A percentile compares a stretch with the other conserved stretches of the same genome.
Evolutionary conservation across 2,797 vertebrate genomes (phyloP).

Genomic region (Phalanger gymnotis): DNA sequence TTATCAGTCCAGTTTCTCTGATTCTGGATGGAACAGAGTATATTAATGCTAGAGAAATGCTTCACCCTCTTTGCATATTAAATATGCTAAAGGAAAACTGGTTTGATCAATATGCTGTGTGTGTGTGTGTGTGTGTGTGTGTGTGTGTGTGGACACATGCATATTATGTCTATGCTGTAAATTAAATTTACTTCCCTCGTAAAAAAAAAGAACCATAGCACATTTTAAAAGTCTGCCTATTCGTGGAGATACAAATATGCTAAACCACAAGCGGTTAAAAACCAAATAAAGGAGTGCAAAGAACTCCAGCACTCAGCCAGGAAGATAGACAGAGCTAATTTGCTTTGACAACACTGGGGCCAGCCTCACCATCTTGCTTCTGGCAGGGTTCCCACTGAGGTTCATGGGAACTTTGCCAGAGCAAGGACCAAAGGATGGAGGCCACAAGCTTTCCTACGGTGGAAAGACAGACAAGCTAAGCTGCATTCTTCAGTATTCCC

Average conservation of each 20-base stretch:
- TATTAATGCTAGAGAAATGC: conserved; percentile 81
- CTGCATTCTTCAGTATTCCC: conserved; percentile 58
- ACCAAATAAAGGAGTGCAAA: conserved; percentile 59
- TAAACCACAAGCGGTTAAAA: conserved; percentile 81
- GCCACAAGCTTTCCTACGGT: conserved; percentile 36
- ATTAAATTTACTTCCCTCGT: conserved; percentile 81
- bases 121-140: neutral
- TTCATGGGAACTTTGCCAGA: conserved; percentile 41
- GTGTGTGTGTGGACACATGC: conserved; percentile 66
- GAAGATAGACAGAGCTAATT: conserved; percentile 81
- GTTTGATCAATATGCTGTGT: conserved; percentile 84
- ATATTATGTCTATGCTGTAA: conserved; percentile 83
- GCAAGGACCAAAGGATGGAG: conserved; percentile 13
- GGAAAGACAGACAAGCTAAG: conserved; percentile 68
- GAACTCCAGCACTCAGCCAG: conserved; percentile 76
- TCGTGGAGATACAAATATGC: conserved; percentile 82
- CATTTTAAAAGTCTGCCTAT: conserved; percentile 83
- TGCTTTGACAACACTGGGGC: conserved; percentile 78
- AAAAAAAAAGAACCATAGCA: conserved; percentile 84
- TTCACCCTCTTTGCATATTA: conserved; percentile 82
- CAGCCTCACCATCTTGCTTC: conserved; percentile 62
- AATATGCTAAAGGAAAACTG: conserved; percentile 81
- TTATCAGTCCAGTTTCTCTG: conserved; percentile 81
- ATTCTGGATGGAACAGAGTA: conserved; percentile 81
- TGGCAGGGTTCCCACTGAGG: conserved; percentile 64